phyloP scores from a whole-genome alignment of 2,888 invertebrate genomes.

The Deilephila elpenor region DNA sequence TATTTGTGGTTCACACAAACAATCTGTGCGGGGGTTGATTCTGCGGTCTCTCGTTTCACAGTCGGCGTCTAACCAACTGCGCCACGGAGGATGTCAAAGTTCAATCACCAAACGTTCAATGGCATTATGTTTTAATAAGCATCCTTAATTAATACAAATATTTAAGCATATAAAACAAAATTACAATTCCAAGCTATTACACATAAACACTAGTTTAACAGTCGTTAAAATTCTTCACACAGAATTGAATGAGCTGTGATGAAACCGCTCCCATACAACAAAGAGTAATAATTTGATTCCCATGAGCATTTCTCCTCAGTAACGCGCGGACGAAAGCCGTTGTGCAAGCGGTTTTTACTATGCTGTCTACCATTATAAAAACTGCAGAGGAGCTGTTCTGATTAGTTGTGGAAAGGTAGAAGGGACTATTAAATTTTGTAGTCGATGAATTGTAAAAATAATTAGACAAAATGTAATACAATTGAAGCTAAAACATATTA shows the following conservation, averaged over 20 bases:
- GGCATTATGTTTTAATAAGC: no score
- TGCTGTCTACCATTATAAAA: slow-evolving; percentile 5
- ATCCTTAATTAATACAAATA: neutral
- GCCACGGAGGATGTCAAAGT: no score
- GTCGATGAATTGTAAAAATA: no score
- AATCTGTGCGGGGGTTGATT: no score
- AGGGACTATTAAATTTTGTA: neutral
- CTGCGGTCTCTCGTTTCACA: no score
- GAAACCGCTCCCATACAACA: slow-evolving; percentile 25
- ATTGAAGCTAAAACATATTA: no score
- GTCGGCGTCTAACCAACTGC: no score
- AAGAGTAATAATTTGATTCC: slow-evolving; percentile 22
- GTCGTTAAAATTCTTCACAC: slow-evolving; percentile 17
- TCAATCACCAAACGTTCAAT: no score
- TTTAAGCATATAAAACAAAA: neutral
- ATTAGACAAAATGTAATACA: no score
- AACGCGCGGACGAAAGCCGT: slow-evolving; percentile 22
- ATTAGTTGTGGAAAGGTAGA: slow-evolving; percentile 11
- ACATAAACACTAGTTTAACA: slow-evolving; percentile 1
- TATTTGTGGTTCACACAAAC: no score
- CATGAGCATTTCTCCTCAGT: slow-evolving; percentile 26
- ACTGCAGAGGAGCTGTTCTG: neutral
- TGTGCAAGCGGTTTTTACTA: slow-evolving; percentile 7
- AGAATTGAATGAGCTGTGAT: slow-evolving; percentile 22
- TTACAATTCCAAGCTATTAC: neutral